phyloP scores from a whole-genome alignment of 2,888 invertebrate species.

The Neria commutata region DNA sequence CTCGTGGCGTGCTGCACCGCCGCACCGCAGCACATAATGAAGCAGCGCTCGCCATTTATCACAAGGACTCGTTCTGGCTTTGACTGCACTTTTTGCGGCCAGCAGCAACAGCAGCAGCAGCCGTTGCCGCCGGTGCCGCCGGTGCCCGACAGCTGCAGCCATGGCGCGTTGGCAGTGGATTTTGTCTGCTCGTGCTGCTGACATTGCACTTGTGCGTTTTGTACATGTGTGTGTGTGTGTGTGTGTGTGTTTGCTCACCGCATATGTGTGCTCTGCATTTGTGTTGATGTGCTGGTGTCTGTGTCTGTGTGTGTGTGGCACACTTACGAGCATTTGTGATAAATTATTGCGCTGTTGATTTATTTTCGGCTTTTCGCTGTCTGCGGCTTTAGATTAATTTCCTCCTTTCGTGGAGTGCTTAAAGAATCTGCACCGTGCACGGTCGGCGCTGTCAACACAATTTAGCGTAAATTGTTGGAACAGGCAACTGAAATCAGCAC shows the following conservation, averaged over 20 bases:
- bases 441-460: too few species aligned
- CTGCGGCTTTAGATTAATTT: slow-evolving; percentile 57
- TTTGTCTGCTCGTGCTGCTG: slow-evolving; percentile 35
- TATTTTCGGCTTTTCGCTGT: slow-evolving; percentile 54
- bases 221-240: slow-evolving; percentile 5
- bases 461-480: too few species aligned
- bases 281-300: slow-evolving; percentile 32
- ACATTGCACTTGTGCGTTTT: slow-evolving; percentile 20
- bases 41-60: slow-evolving; percentile 22
- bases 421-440: too few species aligned
- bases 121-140: neutral
- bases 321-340: slow-evolving; percentile 53
- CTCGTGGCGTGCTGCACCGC: neutral
- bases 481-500: too few species aligned
- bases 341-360: slow-evolving; percentile 53
- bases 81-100: slow-evolving; percentile 22
- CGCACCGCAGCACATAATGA: slow-evolving; percentile 20
- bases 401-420: slow-evolving; percentile 46
- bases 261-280: slow-evolving; percentile 42
- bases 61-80: slow-evolving; percentile 3
- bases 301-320: slow-evolving; percentile 30
- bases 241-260: slow-evolving; percentile 8
- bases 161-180: slow-evolving; percentile 47
- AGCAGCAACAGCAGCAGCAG: slow-evolving; percentile 35
- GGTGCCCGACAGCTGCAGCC: slow-evolving; percentile 17